Conservation (phyloP, 1,140 invertebrate genomes). For the Danaus melanippus region DNA sequence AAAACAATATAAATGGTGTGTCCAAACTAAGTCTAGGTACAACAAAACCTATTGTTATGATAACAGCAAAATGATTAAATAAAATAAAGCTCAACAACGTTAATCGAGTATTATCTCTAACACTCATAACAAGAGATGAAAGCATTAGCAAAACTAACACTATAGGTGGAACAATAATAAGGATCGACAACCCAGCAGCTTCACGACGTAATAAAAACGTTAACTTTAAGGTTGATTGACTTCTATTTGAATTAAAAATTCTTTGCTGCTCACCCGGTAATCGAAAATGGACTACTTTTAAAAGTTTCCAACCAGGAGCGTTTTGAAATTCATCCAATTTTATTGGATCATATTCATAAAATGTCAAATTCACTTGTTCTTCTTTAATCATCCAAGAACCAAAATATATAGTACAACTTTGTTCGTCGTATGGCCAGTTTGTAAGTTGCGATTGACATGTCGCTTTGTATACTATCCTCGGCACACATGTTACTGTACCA, state of each 20-base stretch:
- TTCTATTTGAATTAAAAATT: slow-evolving; percentile 43
- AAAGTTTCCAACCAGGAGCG: slow-evolving; percentile 52
- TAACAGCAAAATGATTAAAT: slow-evolving; percentile 53
- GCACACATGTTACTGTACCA: slow-evolving; percentile 67
- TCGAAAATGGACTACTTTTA: slow-evolving; percentile 36
- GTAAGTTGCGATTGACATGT: slow-evolving; percentile 64
- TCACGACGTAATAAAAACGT: slow-evolving; percentile 52
- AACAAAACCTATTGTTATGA: slow-evolving; percentile 52
- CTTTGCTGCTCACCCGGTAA: slow-evolving; percentile 39
- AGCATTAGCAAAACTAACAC: slow-evolving; percentile 47
- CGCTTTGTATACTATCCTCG: slow-evolving; percentile 61
- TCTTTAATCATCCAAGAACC: slow-evolving; percentile 75
- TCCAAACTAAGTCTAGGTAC: slow-evolving; percentile 57
- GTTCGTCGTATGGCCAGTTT: slow-evolving; percentile 72
- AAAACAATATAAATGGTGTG: slow-evolving; percentile 53
- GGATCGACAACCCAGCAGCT: slow-evolving; percentile 50
- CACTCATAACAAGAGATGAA: slow-evolving; percentile 42
- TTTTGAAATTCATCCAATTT: slow-evolving; percentile 45
- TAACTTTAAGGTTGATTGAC: slow-evolving; percentile 59
- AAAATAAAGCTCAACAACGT: slow-evolving; percentile 52
- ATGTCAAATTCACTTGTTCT: slow-evolving; percentile 73
- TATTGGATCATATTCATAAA: slow-evolving; percentile 41
- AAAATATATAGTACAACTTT: slow-evolving; percentile 69
- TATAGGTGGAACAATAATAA: slow-evolving; percentile 48
- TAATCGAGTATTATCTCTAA: slow-evolving; percentile 50